These are phyloP conservation scores for Trachops cirrhosus DNA, from an alignment of 2,797 vertebrate species.

Conservation along the genomic window DNA sequence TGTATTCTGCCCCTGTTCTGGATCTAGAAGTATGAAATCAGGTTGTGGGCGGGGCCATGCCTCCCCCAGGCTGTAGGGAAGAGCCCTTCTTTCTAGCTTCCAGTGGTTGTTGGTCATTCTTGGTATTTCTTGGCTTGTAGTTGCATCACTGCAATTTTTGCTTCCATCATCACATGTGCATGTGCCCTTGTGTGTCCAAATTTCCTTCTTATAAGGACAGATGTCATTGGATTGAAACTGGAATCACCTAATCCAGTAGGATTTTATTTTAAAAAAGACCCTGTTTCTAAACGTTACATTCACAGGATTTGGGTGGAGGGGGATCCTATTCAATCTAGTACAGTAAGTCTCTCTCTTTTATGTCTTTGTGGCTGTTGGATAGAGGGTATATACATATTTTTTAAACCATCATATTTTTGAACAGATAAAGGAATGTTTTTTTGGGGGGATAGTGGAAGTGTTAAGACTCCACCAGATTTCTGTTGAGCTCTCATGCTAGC, in stretches of 20 bases:
- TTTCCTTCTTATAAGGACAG: not conserved
- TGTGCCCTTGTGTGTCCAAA: not conserved
- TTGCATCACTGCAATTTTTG: not conserved
- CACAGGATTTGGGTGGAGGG: not conserved
- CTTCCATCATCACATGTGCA: not conserved
- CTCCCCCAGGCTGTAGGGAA: not conserved
- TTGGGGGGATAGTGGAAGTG: not conserved
- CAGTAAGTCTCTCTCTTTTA: not conserved
- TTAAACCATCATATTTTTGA: not conserved
- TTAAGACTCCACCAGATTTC: not conserved
- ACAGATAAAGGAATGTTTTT: not conserved
- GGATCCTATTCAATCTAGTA: not conserved
- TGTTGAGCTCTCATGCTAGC: not conserved
- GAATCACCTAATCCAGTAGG: not conserved
- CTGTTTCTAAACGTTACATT: not conserved
- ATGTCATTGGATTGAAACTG: not conserved
- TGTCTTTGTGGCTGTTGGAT: not conserved
- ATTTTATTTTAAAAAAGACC: not conserved
- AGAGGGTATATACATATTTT: not conserved
- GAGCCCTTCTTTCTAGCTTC: not conserved
- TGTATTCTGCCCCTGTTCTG: not conserved
- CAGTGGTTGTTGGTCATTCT: not conserved
- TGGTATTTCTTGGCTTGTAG: not conserved
- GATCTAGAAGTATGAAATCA: not conserved
- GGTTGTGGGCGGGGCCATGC: not conserved